Evolutionary conservation across 1,140 invertebrate genomes (phyloP).

Genomic region (Calliphora vicina): DNA sequence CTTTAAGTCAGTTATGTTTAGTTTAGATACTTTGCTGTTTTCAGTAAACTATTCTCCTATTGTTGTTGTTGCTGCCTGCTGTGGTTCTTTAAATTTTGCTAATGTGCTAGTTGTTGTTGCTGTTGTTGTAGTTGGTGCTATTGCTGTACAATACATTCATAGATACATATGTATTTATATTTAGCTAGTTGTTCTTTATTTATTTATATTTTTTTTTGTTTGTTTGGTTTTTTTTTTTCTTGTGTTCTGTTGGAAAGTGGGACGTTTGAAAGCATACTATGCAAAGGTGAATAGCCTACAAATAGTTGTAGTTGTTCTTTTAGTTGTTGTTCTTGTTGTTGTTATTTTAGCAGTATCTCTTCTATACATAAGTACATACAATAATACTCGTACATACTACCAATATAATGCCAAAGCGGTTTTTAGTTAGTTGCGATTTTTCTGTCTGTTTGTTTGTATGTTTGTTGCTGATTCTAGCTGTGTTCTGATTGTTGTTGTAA

Average conservation of each 20-base stretch:
- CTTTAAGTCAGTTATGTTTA: not conserved
- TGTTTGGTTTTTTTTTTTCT: not conserved
- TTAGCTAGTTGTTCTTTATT: too few species aligned
- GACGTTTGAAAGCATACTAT: not conserved
- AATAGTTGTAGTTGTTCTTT: not conserved
- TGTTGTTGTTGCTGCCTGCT: too few species aligned
- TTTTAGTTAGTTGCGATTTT: constrained; percentile 14
- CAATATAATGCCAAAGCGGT: not conserved
- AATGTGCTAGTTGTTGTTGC: too few species aligned
- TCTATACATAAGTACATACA: too few species aligned
- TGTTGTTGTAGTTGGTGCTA: not conserved
- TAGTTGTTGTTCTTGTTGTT: too few species aligned
- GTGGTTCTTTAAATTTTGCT: too few species aligned
- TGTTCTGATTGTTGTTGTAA: too few species aligned
- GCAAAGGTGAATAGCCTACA: constrained; percentile 14
- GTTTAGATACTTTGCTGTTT: constrained; percentile 9
- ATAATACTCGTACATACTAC: too few species aligned
- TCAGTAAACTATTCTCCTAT: not conserved
- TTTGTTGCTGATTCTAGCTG: not conserved
- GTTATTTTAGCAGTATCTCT: too few species aligned
- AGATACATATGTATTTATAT: too few species aligned
- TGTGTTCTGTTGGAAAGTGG: not conserved
- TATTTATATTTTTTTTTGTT: not conserved
- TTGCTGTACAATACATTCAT: too few species aligned
- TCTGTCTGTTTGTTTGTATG: not conserved